Evolutionary conservation across 2,888 invertebrate species (phyloP).

Genomic region (Suillia variegata): DNA sequence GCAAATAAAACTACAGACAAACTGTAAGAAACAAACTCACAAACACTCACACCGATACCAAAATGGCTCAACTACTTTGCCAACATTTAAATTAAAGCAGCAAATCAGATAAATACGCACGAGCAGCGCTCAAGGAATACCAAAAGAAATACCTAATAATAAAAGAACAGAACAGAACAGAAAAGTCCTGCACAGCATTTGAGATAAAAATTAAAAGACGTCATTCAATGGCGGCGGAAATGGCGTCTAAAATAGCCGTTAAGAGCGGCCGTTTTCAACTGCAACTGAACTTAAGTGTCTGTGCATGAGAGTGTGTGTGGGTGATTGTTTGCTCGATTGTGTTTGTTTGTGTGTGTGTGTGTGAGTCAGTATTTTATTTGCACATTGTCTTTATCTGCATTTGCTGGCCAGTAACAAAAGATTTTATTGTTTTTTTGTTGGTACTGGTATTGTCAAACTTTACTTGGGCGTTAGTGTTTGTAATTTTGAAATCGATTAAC

Average conservation of each 20-base stretch:
- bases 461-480: background rate
- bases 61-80: background rate
- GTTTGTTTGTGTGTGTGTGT: no score
- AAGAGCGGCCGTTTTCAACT: conserved; percentile 30
- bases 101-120: conserved; percentile 15
- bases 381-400: conserved; percentile 24
- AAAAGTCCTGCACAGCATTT: conserved; percentile 45
- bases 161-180: background rate
- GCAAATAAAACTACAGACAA: background rate
- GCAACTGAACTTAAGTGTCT: background rate
- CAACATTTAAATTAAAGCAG: conserved; percentile 15
- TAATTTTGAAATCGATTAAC: no score
- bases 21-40: no score
- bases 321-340: conserved; percentile 28
- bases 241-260: conserved; percentile 52
- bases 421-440: conserved; percentile 8
- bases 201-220: conserved; percentile 58
- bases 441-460: background rate
- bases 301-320: conserved; percentile 16
- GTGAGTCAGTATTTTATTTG: conserved; percentile 51
- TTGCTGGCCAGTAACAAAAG: background rate
- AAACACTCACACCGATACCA: background rate
- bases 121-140: background rate
- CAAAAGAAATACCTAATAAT: background rate
- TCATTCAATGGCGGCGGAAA: conserved; percentile 52